Base-by-base conservation (phyloP, 2,888 invertebrate species). In the Drosophila anceps region DNA sequence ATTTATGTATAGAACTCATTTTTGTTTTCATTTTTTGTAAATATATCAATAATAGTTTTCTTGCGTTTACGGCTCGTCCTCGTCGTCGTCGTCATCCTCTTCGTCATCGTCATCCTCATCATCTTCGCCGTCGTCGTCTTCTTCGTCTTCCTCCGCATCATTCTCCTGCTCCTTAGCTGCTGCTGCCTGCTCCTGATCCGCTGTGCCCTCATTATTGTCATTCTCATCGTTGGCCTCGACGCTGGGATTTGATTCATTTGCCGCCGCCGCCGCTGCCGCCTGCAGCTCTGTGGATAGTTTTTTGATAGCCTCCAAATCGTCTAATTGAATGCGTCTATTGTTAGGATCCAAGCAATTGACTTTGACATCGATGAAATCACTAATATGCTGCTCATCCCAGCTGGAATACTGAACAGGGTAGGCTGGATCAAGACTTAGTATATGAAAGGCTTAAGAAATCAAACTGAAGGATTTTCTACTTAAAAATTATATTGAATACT, bases 301-400 rank as follows among this genome's bases (percentile, higher is more conserved):
- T n/a, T 81, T 77, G 12, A 92, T 55, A 18, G 83, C 85, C 54
- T 80, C 77, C 5, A 85, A 51, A 69, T 91, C 87, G n/a, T 86
- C 76, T 7, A 93, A 73, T 69, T 90, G 88, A 0, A 93, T 91
- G 20, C 92, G 91, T 18, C 92, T 83, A 43, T 90, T 91, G 44
- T 86, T 91, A 6, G 89, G 79, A 77, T 91, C 91, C 69, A 92
- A 69, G 18, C 91, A 91, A 69, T 91, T 92, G 5, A 92, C 93
- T 71, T 91, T 87, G 1, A 93, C 87, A 50, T 81, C 82, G n/a
- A 91, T 82, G 53, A 92, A 93, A 59, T 93, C 93, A 24, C 86
- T 82, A 58, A 92, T 85, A 4, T 93, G 88, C 68, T 92, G 90
- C 35, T 93, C 93, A 81, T 93, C 93, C 92, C 93, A 93, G 69